Evolutionary conservation across 2,797 vertebrate genomes (phyloP), one percentile per base, ranked within the genome.

Genomic region (Setipinna tenuifilis): DNA sequence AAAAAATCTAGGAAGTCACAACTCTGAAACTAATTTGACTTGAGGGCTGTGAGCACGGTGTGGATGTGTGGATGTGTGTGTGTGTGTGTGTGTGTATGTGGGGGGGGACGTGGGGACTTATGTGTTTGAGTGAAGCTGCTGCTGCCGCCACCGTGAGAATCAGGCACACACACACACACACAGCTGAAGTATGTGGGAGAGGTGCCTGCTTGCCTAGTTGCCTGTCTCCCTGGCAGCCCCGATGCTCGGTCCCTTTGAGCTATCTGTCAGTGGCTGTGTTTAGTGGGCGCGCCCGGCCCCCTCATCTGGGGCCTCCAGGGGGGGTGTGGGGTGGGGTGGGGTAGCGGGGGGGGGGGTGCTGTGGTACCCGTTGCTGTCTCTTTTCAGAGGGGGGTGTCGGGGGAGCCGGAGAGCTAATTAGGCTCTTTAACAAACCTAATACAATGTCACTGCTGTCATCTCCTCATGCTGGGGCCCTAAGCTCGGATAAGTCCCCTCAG

Each of bases 321-420:
- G n/a, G n/a, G n/a, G n/a, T n/a, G n/a, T n/a, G n/a, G n/a, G n/a
- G n/a, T n/a, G n/a, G n/a, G n/a, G n/a, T n/a, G n/a, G n/a, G n/a
- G n/a, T n/a, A n/a, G n/a, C n/a, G n/a, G n/a, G n/a, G n/a, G 31
- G 68, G 31, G 28, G 68, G 28, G 28, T 16, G 11, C 28, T 10
- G 3, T 6, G 25, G 65, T 71, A 28, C 68, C 68, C 28, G 62
- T 9, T 2, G 25, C 62, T 75, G 68, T 75, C 28, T 75, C 28
- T 75, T 35, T 16, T 28, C n/a, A n/a, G n/a, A n/a, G n/a, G 35
- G 61, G 68, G 31, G 25, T 11, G 68, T 12, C 28, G 31, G 68
- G 28, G 68, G 68, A 75, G 68, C 28, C 16, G 28, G 28, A 14
- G 68, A 75, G 68, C 68, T 85, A 82, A 85, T 82, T 75, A 75